Conservation (phyloP, 30 jellyfish, hydroid and myxozoan genomes). For the Chrysaora quinquecirrha region DNA sequence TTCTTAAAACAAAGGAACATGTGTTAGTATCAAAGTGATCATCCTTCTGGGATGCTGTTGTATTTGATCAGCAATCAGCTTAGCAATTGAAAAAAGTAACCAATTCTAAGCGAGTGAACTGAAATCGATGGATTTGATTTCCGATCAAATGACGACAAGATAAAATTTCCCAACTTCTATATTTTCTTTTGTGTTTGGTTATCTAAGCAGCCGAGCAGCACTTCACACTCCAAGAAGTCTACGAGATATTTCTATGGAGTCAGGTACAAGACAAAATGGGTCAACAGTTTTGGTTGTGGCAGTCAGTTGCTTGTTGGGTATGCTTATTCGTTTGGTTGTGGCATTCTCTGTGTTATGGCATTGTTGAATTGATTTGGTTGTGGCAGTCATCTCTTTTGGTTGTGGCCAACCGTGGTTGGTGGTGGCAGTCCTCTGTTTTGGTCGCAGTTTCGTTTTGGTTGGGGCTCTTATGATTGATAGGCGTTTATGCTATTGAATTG, state of each 20-base stretch:
- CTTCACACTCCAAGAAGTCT: too few relatives aligned
- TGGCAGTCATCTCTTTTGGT: constrained; percentile 13
- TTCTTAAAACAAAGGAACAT: too few relatives aligned
- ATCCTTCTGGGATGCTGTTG: too few relatives aligned
- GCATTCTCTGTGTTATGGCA: constrained; percentile 12
- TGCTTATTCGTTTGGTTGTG: constrained; percentile 17
- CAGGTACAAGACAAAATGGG: constrained; percentile 15
- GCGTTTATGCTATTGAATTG: constrained; percentile 6
- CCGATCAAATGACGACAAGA: too few relatives aligned
- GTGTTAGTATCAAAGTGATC: too few relatives aligned
- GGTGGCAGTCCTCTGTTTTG: constrained; percentile 16
- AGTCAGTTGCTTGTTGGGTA: constrained; percentile 11
- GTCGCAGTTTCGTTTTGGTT: constrained; percentile 17
- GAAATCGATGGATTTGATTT: too few relatives aligned
- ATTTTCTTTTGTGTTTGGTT: too few relatives aligned
- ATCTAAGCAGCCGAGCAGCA: too few relatives aligned
- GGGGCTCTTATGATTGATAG: constrained; percentile 6
- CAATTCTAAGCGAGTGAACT: too few relatives aligned
- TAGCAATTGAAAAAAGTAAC: too few relatives aligned
- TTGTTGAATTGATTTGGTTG: constrained; percentile 8
- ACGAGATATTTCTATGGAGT: not conserved
- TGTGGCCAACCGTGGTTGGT: constrained; percentile 4
- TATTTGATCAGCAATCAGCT: too few relatives aligned
- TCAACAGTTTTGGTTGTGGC: constrained; percentile 11
- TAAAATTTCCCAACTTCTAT: too few relatives aligned